Base-by-base conservation (phyloP, 2,797 vertebrate species). In the Alfaro cultratus region DNA sequence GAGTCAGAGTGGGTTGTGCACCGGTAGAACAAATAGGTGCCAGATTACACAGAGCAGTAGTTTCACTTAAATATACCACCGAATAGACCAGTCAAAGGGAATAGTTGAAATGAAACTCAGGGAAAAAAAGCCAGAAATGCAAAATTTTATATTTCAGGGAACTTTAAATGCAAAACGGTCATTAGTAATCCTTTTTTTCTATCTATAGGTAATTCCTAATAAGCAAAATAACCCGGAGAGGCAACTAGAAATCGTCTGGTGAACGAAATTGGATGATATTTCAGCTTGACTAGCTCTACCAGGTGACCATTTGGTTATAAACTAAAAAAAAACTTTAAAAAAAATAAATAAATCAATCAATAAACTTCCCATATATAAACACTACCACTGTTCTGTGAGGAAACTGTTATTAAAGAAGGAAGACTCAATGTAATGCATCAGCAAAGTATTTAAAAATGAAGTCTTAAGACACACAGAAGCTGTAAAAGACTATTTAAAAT, bases 1-100 rank as follows among this genome's bases (percentile, higher is more conserved):
- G 91, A 94, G 84, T 94, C 91, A 92, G 82, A 75, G 86, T 77
- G 87, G 31, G 86, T 71, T 86, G 62, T 18, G 49, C 74, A 0
- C 29, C 31, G 81, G 76, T 82, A 80, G 73, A 85, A 82, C 80
- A 91, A 92, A 93, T 83, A 87, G 94, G 90, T 75, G 73, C 83
- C 74, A 4, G 81, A 83, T 84, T 88, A 85, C 91, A 89, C 78
- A 89, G 81, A 88, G 87, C 68, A 81, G 55, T 79, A 77, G 85
- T 76, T 80, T 80, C 73, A 51, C 78, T 82, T 74, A 67, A 76
- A 75, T 46, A 31, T 76, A 78, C 64, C 64, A 57, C 68, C n/a
- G 29, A 31, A 23, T 26, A 73, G 16, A 73, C 1, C n/a, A 70
- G 43, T n/a, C 67, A 72, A 67, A 76, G 77, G 57, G 53, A 75